These are phyloP conservation scores for Diaphora mendica DNA, from an alignment of 2,888 invertebrate species.

Conservation along the genomic window DNA sequence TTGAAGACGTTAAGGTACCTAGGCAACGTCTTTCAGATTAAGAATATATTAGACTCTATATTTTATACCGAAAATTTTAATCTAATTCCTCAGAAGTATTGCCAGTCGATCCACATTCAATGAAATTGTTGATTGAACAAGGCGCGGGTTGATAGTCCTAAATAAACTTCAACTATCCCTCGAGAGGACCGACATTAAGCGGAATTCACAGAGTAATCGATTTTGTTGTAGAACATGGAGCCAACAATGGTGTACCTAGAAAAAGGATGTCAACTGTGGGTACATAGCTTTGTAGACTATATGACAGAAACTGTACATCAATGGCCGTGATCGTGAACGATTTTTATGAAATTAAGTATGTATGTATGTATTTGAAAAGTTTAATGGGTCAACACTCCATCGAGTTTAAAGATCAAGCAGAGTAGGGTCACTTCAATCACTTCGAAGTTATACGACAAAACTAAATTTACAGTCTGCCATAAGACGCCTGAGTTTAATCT, in stretches of 20 bases:
- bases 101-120: neutral
- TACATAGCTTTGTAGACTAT: neutral
- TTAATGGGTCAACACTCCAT: neutral
- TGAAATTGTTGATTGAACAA: neutral
- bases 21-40: neutral
- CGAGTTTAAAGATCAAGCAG: neutral
- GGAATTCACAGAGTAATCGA: conserved; percentile 1
- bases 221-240: neutral
- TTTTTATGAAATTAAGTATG: too few relatives aligned
- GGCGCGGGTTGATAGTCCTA: conserved; percentile 12
- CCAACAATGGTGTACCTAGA: neutral
- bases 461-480: neutral
- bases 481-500: neutral
- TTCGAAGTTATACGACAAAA: neutral
- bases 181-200: conserved; percentile 1
- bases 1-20: neutral
- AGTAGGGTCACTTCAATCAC: too few relatives aligned
- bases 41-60: neutral
- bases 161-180: conserved; percentile 16
- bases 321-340: neutral
- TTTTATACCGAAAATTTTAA: neutral
- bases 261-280: neutral
- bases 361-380: neutral
- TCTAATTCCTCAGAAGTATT: neutral
- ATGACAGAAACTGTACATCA: too few relatives aligned